Evolutionary conservation across 2,113 vertebrate genomes (phyloP), one percentile per base, ranked within the genome.

Genomic region (Diphyllodes magnificus): DNA sequence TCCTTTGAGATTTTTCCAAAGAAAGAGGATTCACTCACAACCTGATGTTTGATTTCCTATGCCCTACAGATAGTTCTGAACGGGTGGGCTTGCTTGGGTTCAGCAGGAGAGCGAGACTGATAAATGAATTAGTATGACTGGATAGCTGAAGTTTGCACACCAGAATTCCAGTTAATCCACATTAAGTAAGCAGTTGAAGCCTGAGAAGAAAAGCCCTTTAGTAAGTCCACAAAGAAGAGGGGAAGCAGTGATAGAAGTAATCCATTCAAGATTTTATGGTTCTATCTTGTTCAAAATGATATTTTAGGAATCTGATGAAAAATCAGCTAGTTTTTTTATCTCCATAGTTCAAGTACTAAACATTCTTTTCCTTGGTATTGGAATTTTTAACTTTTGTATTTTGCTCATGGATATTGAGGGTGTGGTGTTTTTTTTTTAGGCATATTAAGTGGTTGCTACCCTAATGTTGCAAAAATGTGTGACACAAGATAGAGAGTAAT

Each of bases 121-220:
- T 25, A 54, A 73, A 49, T 0, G 1, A 37, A 13, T 50, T 4
- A 0, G 15, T 63, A 5, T 0, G 0, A 30, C 31, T 47, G 53
- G 35, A 17, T 15, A 35, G 65, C 35, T 79, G 66, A 42, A 72
- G 37, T 42, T 33, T 80, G 31, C 68, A 21, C 1, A 8, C 44
- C 19, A 44, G 37, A 63, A 44, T 60, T 75, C 47, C 0, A 0
- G 33, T 81, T 70, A 92, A 19, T 31, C 9, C 15, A 28, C 51
- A 10, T 53, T 42, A 53, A 57, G n/a, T 28, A 49, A n/a, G 22
- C 30, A 53, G 24, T 31, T 83, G 50, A 93, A 86, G 9, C 45
- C 37, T 86, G 53, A 65, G 23, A 85, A 80, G 24, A 86, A 60
- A 59, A 85, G 9, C 9, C 35, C 44, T 82, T 88, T 49, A 64